A percentile compares a stretch with the other conserved stretches of the same genome.
Evolutionary conservation across 2,113 vertebrate species (phyloP).

Genomic region (Lycaon pictus): DNA sequence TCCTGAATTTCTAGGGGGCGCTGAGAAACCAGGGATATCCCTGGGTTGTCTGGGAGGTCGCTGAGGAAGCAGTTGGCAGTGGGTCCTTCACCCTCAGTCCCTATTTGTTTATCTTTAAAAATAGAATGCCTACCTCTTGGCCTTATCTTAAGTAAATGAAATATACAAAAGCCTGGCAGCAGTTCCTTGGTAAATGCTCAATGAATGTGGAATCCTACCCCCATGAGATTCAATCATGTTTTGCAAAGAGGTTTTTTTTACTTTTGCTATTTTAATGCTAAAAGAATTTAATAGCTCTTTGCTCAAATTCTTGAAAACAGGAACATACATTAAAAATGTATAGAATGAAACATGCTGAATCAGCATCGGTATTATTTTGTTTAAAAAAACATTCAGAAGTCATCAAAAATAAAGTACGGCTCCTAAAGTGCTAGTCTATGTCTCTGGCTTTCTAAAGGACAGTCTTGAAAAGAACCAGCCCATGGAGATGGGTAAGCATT

Average conservation of each 20-base stretch:
- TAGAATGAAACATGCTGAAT: background rate
- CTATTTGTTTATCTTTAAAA: constrained; percentile 45
- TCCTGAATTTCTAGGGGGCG: background rate
- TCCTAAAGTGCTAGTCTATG: background rate
- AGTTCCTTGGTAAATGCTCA: constrained; percentile 11
- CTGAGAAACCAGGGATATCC: constrained; percentile 3
- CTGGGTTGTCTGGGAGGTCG: background rate
- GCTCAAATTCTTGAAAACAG: constrained; percentile 31
- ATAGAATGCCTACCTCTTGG: constrained; percentile 17
- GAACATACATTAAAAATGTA: constrained; percentile 1
- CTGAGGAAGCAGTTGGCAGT: background rate
- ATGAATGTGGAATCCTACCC: background rate
- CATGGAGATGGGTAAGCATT: background rate
- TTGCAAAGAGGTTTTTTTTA: background rate
- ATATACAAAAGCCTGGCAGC: background rate
- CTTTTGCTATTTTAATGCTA: background rate
- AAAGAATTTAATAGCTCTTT: constrained; percentile 46
- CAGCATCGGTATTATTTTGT: background rate
- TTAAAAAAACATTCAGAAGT: constrained; percentile 10
- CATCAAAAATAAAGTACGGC: background rate
- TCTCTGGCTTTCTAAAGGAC: background rate
- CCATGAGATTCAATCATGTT: background rate
- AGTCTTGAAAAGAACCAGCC: background rate
- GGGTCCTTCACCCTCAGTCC: background rate
- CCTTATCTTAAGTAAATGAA: constrained; percentile 12